phyloP scores from a whole-genome alignment of 2,113 vertebrate genomes.

The Himantopus leucocephalus region DNA sequence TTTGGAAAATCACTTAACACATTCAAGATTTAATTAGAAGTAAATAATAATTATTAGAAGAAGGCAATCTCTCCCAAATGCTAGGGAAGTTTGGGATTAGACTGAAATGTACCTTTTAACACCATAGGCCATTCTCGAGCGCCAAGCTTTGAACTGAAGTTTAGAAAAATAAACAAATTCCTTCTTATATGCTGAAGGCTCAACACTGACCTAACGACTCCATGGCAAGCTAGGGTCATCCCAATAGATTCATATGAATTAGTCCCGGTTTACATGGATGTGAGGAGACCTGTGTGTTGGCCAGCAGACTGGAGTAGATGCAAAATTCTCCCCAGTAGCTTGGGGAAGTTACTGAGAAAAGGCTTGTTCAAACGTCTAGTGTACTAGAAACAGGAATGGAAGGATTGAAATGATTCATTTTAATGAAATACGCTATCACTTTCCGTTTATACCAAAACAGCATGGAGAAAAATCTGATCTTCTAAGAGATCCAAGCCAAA shows the following conservation, averaged over 20 bases:
- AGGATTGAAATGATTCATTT: rapidly evolving
- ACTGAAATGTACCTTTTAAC: background rate
- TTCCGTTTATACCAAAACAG: background rate
- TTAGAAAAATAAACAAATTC: constrained; percentile 19
- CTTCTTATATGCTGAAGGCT: background rate
- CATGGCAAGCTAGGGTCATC: background rate
- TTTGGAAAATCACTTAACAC: background rate
- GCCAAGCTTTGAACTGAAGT: background rate
- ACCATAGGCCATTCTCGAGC: background rate
- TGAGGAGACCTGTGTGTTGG: background rate
- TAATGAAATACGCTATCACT: background rate
- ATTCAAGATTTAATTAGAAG: background rate
- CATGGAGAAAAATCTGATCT: background rate
- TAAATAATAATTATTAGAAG: background rate
- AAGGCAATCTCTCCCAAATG: background rate
- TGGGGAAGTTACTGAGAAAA: background rate
- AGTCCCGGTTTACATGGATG: background rate
- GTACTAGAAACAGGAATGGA: background rate
- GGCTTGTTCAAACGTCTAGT: background rate
- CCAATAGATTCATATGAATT: background rate
- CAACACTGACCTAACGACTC: background rate
- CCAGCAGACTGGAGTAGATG: background rate
- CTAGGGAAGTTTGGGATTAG: background rate
- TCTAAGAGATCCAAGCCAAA: background rate
- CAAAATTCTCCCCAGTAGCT: background rate